Percentiles rank a stretch among this genome's conserved stretches.
Evolutionary conservation across 2,797 vertebrate species (phyloP).

Genomic region (Anisognathus igniventris): DNA sequence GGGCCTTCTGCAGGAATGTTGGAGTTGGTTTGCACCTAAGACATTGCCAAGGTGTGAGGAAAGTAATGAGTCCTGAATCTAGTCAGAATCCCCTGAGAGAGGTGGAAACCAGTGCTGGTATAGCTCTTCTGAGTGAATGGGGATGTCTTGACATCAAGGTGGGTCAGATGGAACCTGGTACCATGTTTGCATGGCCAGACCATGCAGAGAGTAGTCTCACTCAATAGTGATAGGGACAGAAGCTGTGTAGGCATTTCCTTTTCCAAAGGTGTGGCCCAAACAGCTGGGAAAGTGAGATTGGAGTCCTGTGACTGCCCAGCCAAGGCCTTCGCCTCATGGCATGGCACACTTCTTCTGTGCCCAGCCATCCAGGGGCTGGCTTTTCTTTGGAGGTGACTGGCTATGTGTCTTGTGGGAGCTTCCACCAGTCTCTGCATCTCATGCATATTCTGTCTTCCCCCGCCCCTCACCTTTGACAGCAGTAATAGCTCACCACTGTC

Average conservation of each 20-base stretch:
- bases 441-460: neutral
- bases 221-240: neutral
- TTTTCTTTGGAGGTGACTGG: neutral
- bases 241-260: neutral
- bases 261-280: neutral
- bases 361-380: neutral
- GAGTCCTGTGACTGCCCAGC: neutral
- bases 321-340: neutral
- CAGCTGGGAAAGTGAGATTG: neutral
- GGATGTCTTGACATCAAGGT: rapidly evolving
- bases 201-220: neutral
- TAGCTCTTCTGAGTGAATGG: neutral
- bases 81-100: neutral
- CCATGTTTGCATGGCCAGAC: neutral
- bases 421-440: neutral
- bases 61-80: neutral
- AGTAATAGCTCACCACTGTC: neutral
- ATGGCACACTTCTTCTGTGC: neutral
- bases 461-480: neutral
- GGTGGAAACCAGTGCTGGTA: neutral
- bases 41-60: rapidly evolving
- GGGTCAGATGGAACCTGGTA: neutral
- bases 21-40: neutral
- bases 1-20: neutral
- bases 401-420: neutral